Percentiles rank a stretch among this genome's conserved stretches.
Conservation (phyloP, 1,140 invertebrate species). For the Drosophila mayri region DNA sequence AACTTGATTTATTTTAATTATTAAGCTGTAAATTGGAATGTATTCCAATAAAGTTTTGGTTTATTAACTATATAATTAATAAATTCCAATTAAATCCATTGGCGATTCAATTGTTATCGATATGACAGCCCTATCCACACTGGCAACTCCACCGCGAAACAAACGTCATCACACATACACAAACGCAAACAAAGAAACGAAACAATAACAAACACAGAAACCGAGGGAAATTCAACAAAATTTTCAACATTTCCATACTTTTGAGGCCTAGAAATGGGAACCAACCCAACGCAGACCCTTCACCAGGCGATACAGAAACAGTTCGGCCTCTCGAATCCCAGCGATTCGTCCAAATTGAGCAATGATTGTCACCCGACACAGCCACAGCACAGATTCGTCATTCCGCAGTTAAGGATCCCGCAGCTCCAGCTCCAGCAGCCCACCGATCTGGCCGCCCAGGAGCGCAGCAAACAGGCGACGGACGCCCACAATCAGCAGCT, state of each 20-base stretch:
- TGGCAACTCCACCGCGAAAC: slow-evolving; percentile 5
- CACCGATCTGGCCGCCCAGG: slow-evolving; percentile 18
- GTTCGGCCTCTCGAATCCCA: slow-evolving; percentile 29
- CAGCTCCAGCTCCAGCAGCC: slow-evolving; percentile 6
- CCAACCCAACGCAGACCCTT: slow-evolving; percentile 45
- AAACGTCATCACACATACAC: slow-evolving; percentile 11
- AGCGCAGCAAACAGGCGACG: slow-evolving; percentile 26
- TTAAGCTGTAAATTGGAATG: background rate
- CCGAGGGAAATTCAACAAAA: slow-evolving; percentile 4
- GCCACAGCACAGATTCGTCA: slow-evolving; percentile 32
- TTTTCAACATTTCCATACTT: slow-evolving; percentile 7
- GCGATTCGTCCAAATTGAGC: slow-evolving; percentile 29
- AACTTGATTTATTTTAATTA: background rate
- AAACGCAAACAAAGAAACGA: slow-evolving; percentile 10
- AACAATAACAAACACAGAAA: slow-evolving; percentile 32
- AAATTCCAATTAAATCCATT: background rate
- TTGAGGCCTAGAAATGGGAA: slow-evolving; percentile 44
- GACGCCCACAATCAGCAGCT: slow-evolving; percentile 47
- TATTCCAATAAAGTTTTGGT: background rate
- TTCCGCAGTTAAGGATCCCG: slow-evolving; percentile 51
- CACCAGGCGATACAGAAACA: slow-evolving; percentile 56
- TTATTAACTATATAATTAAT: background rate
- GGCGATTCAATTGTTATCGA: background rate
- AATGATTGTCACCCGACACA: slow-evolving; percentile 13
- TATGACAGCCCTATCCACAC: background rate